These are phyloP conservation scores for Cyphomyrus discorhynchus DNA, from an alignment of 2,113 vertebrate genomes.

Conservation along the genomic window DNA sequence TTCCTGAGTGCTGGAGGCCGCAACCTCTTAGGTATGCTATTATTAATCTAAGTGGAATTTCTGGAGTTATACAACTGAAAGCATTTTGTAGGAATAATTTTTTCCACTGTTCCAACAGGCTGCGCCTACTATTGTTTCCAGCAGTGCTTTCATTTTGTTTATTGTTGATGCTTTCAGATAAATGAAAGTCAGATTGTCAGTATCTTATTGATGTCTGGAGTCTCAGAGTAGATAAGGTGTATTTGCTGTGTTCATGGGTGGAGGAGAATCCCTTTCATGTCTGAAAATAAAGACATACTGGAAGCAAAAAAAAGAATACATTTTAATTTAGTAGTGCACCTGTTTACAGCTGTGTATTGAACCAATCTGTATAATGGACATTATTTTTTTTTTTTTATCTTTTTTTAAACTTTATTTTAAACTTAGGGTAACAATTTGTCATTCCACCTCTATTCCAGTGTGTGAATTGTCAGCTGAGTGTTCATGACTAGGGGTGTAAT, in stretches of 20 bases:
- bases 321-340: not conserved
- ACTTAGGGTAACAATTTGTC: not conserved
- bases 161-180: constrained; percentile 15
- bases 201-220: constrained; percentile 33
- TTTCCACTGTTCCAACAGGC: constrained; percentile 4
- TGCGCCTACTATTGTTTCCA: constrained; percentile 17
- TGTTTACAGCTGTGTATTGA: not conserved
- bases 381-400: too few species aligned
- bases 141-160: constrained; percentile 29
- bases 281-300: not conserved
- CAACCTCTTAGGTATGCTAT: not conserved
- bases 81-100: not conserved
- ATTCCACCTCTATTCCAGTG: not conserved
- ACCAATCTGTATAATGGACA: not conserved
- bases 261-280: not conserved
- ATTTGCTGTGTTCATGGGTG: not conserved
- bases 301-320: not conserved
- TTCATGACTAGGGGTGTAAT: not conserved
- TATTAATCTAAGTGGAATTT: not conserved
- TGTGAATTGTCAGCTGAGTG: not conserved
- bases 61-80: not conserved
- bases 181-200: constrained; percentile 38
- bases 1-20: not conserved
- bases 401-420: not conserved
- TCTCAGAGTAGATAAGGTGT: constrained; percentile 50